Base-by-base conservation (phyloP, 2,797 vertebrate species). In the Jordanella pulchra region DNA sequence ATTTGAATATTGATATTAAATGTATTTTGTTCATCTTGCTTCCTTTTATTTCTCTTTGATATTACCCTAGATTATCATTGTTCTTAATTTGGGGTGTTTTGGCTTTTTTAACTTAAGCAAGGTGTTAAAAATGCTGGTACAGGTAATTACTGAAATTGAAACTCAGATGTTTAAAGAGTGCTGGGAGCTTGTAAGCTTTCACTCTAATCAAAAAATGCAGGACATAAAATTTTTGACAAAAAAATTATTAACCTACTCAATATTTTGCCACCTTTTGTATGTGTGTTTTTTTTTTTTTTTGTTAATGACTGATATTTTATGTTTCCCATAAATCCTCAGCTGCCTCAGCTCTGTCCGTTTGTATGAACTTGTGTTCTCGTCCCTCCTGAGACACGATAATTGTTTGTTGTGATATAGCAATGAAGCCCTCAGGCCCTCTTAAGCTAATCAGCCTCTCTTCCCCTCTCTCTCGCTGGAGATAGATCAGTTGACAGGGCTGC, bases 391-490 rank as follows among this genome's bases (percentile, higher is more conserved):
- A 89, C 86, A 85, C 56, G 76, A 74, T 93, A 90, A 93, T 91
- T 90, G 92, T 93, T 93, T 94, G 92, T 92, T 93, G 89, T 93
- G 92, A 93, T 93, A 89, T 92, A 86, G 89, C 89, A 90, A 89
- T 86, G 88, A 91, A 92, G 90, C 92, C 90, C 89, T 86, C 84
- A 85, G 91, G 89, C 83, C 92, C 85, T 87, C 82, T 86, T 89
- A 90, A 86, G 83, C 83, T 90, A 93, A 93, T 92, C 88, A 93
- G 78, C 69, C 83, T 84, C 83, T 79, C 75, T 72, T 78, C 67
- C 73, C 42, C 76, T 69, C 69, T 72, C 54, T 69, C 69, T 75
- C 69, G 71, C 54, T 77, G 79, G 84, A 79, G 82, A 88, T 79
- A 80, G 88, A 91, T 89, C 85, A 68, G 83, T 80, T 91, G 85